phyloP scores from a whole-genome alignment of 2,797 vertebrate species.

The Phrynocephalus guinanensis region DNA sequence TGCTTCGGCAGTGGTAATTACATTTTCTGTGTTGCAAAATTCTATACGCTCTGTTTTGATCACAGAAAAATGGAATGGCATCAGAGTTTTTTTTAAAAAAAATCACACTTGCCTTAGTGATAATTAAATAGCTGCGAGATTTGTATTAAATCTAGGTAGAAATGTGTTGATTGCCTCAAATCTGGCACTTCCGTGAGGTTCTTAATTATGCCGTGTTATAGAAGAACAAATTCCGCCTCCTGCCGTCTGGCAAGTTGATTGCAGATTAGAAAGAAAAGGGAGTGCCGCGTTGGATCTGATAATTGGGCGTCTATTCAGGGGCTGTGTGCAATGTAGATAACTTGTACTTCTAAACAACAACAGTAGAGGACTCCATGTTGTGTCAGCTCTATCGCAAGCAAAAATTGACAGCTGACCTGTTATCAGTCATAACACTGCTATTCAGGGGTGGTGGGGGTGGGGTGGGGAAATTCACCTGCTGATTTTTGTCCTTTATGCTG shows the following conservation, averaged over 20 bases:
- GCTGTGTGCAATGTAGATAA: neutral
- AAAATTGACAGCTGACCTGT: neutral
- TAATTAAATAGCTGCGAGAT: slow-evolving; percentile 7
- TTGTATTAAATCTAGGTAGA: slow-evolving; percentile 1
- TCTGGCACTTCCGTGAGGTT: neutral
- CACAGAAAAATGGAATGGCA: slow-evolving; percentile 22
- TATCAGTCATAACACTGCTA: neutral
- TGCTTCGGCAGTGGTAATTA: slow-evolving; percentile 3
- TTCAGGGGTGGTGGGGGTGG: too few relatives aligned
- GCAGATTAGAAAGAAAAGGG: neutral
- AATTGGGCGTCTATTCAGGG: neutral
- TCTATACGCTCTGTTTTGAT: slow-evolving; percentile 18
- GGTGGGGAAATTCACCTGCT: neutral
- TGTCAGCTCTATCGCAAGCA: neutral
- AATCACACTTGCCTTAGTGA: slow-evolving; percentile 11
- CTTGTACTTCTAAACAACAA: neutral
- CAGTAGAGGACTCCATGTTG: neutral
- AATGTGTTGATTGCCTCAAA: slow-evolving; percentile 22
- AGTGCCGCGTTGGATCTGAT: neutral
- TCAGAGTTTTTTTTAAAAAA: neutral
- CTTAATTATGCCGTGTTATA: slow-evolving; percentile 12
- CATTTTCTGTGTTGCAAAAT: slow-evolving; percentile 34
- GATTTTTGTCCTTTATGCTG: neutral
- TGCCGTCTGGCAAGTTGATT: slow-evolving; percentile 25
- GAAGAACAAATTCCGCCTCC: neutral